These are phyloP conservation scores for Rhynchophorus ferrugineus DNA, from an alignment of 1,140 invertebrate species.

Conservation along the genomic window DNA sequence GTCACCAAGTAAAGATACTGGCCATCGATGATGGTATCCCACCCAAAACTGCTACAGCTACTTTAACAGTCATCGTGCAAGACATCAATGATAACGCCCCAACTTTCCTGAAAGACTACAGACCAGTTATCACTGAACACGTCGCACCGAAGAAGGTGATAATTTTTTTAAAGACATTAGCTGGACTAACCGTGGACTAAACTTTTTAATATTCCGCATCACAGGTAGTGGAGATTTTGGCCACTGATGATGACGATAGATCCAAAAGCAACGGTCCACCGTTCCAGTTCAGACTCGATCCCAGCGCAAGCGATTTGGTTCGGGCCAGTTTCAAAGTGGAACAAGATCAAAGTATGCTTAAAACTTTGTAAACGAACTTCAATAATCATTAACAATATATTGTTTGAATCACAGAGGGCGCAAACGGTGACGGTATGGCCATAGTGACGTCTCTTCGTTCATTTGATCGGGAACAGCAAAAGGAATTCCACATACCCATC, in stretches of 20 bases:
- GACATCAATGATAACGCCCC: conserved; percentile 96
- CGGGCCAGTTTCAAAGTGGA: conserved; percentile 89
- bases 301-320: conserved; percentile 86
- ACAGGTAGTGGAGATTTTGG: conserved; percentile 84
- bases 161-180: background rate
- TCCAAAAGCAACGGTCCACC: conserved; percentile 92
- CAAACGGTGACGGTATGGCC: conserved; percentile 92
- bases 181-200: background rate
- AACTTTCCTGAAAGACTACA: conserved; percentile 82
- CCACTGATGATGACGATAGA: conserved; percentile 90
- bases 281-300: conserved; percentile 87
- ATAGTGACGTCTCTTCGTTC: conserved; percentile 81
- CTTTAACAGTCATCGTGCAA: conserved; percentile 87
- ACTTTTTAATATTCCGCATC: no score
- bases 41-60: conserved; percentile 90
- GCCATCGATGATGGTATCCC: conserved; percentile 93
- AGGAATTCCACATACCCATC: conserved; percentile 90
- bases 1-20: conserved; percentile 91
- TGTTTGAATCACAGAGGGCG: conserved; percentile 63
- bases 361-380: conserved; percentile 1
- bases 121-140: conserved; percentile 84
- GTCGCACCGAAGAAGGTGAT: conserved; percentile 67
- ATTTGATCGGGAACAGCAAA: conserved; percentile 92
- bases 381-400: background rate
- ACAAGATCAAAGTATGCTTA: conserved; percentile 72